Percentiles rank a stretch among this genome's conserved stretches.
These are phyloP conservation scores for Diarsia rubi DNA, from an alignment of 2,888 invertebrate genomes.

Conservation along the genomic window DNA sequence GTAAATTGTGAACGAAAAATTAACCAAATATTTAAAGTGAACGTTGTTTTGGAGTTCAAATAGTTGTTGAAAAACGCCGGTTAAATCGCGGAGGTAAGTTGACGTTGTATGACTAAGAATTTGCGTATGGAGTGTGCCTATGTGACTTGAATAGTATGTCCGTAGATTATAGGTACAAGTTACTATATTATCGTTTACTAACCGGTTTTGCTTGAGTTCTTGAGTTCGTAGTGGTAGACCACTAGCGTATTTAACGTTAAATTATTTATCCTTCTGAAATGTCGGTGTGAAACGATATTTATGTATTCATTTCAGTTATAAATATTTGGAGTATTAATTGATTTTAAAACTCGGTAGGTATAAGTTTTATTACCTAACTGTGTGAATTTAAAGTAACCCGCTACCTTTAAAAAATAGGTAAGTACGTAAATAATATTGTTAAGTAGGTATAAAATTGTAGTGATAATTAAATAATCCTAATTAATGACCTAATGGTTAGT, in stretches of 20 bases:
- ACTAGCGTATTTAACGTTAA: not conserved
- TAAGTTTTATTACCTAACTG: not conserved
- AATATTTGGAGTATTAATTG: too few species aligned
- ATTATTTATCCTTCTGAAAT: not conserved
- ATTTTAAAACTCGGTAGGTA: not conserved
- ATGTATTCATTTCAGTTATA: not conserved
- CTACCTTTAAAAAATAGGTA: not conserved
- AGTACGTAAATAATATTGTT: not conserved
- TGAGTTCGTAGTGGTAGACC: too few species aligned
- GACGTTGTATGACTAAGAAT: conserved; percentile 32
- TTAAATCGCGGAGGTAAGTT: conserved; percentile 49
- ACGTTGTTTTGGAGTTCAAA: conserved; percentile 36
- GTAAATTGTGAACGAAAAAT: conserved; percentile 41
- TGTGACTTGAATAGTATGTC: conserved; percentile 20
- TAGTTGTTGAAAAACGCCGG: conserved; percentile 12
- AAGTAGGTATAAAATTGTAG: not conserved
- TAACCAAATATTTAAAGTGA: conserved; percentile 20
- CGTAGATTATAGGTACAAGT: conserved; percentile 14
- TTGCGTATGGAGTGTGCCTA: conserved; percentile 39
- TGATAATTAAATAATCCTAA: not conserved
- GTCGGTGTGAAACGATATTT: not conserved
- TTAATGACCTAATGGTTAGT: not conserved
- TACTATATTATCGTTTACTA: conserved; percentile 34
- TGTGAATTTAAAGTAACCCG: conserved; percentile 11
- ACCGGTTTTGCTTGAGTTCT: conserved; percentile 53